phyloP scores from a whole-genome alignment of 1,140 invertebrate species.

The Pachyrhynchus sulphureomaculatus region DNA sequence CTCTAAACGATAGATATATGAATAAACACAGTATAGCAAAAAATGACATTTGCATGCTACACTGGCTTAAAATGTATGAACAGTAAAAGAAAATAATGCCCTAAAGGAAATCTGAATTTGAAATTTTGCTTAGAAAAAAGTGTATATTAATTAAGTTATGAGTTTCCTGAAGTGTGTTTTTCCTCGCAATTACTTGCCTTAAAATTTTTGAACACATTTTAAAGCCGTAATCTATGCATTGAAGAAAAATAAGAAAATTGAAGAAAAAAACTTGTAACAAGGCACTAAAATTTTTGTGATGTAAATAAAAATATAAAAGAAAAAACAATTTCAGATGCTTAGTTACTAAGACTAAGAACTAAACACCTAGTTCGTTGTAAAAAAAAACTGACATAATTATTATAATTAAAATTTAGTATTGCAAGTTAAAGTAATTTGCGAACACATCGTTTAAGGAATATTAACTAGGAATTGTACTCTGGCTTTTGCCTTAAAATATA shows the following conservation, averaged over 20 bases:
- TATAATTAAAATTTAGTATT: background rate
- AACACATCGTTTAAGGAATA: conserved; percentile 4
- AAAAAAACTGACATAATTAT: background rate
- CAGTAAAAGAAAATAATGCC: conserved; percentile 13
- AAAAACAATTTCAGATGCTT: conserved; percentile 12
- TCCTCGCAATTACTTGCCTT: no score
- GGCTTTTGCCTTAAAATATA: background rate
- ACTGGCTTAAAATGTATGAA: background rate
- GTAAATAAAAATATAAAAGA: conserved; percentile 27
- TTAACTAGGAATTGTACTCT: background rate
- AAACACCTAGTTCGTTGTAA: conserved; percentile 11
- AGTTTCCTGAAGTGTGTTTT: no score
- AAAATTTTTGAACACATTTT: no score
- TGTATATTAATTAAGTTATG: no score
- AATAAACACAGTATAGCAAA: background rate
- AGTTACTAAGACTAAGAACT: conserved; percentile 1
- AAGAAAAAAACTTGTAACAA: conserved; percentile 11
- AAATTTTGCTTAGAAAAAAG: no score
- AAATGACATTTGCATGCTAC: background rate
- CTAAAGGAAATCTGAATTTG: conserved; percentile 8
- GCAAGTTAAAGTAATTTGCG: conserved; percentile 23
- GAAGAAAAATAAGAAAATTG: no score
- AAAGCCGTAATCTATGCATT: no score
- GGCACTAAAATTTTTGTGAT: conserved; percentile 15
- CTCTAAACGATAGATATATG: no score